phyloP scores from a whole-genome alignment of 2,113 vertebrate species.

The Ceuthmochares aereus region DNA sequence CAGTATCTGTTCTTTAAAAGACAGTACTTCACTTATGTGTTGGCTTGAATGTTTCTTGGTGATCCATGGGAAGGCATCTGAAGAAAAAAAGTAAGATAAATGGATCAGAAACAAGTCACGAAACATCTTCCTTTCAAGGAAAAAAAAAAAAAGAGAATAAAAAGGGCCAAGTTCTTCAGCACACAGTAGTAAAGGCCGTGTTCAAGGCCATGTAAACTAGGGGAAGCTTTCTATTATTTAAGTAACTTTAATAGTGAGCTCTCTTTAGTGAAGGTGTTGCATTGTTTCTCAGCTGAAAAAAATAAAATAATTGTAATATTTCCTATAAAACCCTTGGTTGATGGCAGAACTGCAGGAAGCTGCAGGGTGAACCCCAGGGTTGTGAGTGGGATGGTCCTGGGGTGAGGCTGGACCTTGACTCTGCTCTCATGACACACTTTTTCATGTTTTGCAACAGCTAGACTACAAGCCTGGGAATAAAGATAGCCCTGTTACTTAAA shows the following conservation, averaged over 20 bases:
- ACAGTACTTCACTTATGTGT: not conserved
- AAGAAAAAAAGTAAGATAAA: not conserved
- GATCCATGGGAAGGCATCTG: not conserved
- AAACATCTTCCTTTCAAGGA: not conserved
- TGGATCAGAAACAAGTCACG: not conserved
- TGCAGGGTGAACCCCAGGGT: not conserved
- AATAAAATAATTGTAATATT: not conserved
- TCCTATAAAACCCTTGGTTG: not conserved
- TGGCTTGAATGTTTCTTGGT: not conserved
- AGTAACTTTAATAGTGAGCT: not conserved
- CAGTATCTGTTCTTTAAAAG: not conserved
- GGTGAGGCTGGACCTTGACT: not conserved
- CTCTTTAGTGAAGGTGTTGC: not conserved
- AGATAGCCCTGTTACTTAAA: not conserved
- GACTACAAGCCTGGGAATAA: not conserved
- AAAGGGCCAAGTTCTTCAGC: not conserved
- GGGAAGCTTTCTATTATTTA: not conserved
- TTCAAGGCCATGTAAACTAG: not conserved
- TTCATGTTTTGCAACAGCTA: not conserved
- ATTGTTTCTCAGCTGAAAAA: not conserved
- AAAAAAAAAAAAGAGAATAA: not conserved
- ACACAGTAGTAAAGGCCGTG: not conserved
- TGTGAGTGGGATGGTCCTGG: not conserved
- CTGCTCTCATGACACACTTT: not conserved
- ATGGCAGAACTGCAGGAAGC: not conserved